Evolutionary conservation across 2,888 invertebrate genomes (phyloP), one percentile per base, ranked within the genome.

Genomic region (Athalia circularis): DNA sequence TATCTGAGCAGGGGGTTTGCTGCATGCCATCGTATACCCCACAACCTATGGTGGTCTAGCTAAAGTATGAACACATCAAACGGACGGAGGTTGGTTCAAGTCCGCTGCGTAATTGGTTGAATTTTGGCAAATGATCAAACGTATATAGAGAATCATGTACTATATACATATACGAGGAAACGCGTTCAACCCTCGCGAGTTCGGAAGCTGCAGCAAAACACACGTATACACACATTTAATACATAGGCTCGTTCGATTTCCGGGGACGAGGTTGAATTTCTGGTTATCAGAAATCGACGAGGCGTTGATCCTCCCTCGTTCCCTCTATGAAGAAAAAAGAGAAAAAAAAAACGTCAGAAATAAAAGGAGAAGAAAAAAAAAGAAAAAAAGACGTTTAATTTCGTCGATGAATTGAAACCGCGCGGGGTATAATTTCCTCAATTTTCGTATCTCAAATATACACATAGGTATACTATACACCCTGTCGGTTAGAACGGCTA

Each of bases 41-140:
- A 29, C 2, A 29, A 29, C 29, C 29, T 29, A 29, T 29, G 29
- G 29, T 29, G 29, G 29, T 29, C 29, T 29, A 29, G 29, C 29
- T 29, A 29, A 29, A 29, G 29, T 29, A 29, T 29, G 29, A 54
- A 29, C 29, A 75, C 75, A 75, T 75, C 75, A 75, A 75, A 75
- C 61, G 75, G n/a, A 50, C 62, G 75, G 75, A 75, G 62, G 50
- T 62, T 50, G 11, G 75, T 1, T 43, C n/a, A 50, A 75, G 75
- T 75, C 75, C 64, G 9, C 1, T 0, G 29, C n/a, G 75, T 75
- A 75, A 75, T 75, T 75, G 75, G 75, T 75, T 75, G 62, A 75
- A 75, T 75, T 75, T 75, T 75, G 75, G 75, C 75, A 75, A 75
- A 75, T 64, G 62, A 75, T 75, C 75, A 75, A 75, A 75, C 75